Base-by-base conservation (phyloP, 2,888 invertebrate genomes). In the Cephus rjabovi region DNA sequence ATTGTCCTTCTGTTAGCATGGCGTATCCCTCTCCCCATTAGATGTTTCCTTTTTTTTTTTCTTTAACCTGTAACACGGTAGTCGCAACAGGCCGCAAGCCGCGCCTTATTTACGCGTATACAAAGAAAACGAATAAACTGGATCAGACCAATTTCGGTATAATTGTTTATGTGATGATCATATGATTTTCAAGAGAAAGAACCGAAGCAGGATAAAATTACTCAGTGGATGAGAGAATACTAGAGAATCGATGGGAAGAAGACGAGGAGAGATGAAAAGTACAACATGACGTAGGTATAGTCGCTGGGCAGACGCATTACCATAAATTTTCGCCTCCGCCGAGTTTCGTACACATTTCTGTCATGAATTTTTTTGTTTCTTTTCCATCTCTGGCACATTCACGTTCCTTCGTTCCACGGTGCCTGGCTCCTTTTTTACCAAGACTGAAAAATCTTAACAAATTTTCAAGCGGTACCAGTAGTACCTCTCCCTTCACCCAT, bases 311-410 rank as follows among this genome's bases (percentile, higher is more conserved):
- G 76, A 69, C 76, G 70, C 73, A 76, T 78, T 76, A 78, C 73
- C 78, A 76, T 78, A 78, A 78, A 78, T 78, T 76, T 71, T 68
- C 76, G 31, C 71, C 73, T 76, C 34, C 73, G 73, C 73, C 31
- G 69, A 73, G 76, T 78, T 78, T 78, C 73, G 73, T 37, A 35
- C 34, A 74, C 31, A 34, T 78, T 78, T 76, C 40, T 31, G 34
- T 75, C 35, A 12, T 34, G n/a, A 4, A 75, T 75, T 81, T 76
- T 75, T 81, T 75, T 71, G 79, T 77, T 76, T 79, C 77, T 80
- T 82, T 81, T 76, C 73, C 75, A 30, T 15, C 30, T 33, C 37
- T 71, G 69, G 70, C 70, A 35, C 76, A 70, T 70, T 77, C 79
- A 77, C 78, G 70, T 80, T 77, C 15, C 69, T 30, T 34, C 73